These are phyloP conservation scores for Paratilapia polleni DNA, from an alignment of 2,113 vertebrate species.

Conservation along the genomic window DNA sequence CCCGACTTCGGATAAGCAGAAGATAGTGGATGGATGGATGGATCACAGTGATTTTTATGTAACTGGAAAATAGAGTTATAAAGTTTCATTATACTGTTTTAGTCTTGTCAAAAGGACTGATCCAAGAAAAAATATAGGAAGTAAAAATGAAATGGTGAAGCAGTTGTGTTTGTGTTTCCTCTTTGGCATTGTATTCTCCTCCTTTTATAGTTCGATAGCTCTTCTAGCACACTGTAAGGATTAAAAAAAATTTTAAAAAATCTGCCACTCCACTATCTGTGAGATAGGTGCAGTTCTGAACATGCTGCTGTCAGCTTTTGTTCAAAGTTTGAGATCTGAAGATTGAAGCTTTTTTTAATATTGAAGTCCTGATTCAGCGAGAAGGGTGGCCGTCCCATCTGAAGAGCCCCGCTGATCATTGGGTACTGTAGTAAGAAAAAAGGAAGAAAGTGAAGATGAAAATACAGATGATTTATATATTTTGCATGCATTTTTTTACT, in stretches of 20 bases:
- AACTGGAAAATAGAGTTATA: not conserved
- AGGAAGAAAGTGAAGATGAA: not conserved
- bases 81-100: not conserved
- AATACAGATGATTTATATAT: conserved; percentile 14
- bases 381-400: not conserved
- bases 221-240: not conserved
- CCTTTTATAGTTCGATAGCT: not conserved
- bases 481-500: not conserved
- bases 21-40: not conserved
- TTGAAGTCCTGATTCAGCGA: conserved; percentile 42
- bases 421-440: not conserved
- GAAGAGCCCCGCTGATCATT: not conserved
- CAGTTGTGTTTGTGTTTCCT: not conserved
- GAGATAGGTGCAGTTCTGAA: conserved; percentile 18
- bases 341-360: conserved; percentile 4
- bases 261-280: not conserved
- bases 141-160: not conserved
- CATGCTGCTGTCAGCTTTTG: conserved; percentile 31
- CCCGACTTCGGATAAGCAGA: not conserved
- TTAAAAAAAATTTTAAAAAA: not conserved
- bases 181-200: not conserved
- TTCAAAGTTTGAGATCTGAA: conserved; percentile 15
- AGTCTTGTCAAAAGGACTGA: not conserved
- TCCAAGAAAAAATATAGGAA: not conserved
- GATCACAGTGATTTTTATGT: not conserved